Conservation (phyloP, 2,797 vertebrate genomes). For the Lepidocolaptes lacrymiger region DNA sequence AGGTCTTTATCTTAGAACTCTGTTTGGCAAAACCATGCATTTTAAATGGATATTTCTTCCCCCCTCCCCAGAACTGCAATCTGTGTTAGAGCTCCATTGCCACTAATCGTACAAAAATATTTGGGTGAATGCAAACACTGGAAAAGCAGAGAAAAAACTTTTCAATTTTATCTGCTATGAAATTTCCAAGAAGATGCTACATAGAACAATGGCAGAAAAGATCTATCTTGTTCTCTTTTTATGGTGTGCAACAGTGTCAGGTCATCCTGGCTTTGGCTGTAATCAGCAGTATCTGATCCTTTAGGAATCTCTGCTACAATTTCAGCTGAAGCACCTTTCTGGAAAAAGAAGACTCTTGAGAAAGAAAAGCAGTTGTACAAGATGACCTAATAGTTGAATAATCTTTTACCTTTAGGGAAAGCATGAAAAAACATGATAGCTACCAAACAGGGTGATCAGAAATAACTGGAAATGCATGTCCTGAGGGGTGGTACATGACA, state of each 20-base stretch:
- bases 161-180: background rate
- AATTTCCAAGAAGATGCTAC: background rate
- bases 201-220: background rate
- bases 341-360: constrained; percentile 3
- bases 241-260: background rate
- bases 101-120: background rate
- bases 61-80: background rate
- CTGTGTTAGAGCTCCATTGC: background rate
- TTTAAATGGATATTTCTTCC: background rate
- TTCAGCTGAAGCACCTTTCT: background rate
- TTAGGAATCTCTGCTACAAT: constrained; percentile 5
- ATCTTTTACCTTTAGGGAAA: constrained; percentile 49
- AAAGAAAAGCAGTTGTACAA: constrained; percentile 8
- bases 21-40: background rate
- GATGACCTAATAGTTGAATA: constrained; percentile 35
- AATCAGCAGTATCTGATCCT: background rate
- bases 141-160: background rate
- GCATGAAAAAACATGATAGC: constrained; percentile 37
- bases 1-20: background rate
- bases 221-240: background rate
- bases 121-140: background rate
- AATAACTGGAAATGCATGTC: constrained; percentile 46
- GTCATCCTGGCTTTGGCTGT: background rate
- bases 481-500: background rate
- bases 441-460: constrained; percentile 35